phyloP scores from a whole-genome alignment of 2,113 vertebrate genomes.

The Ginglymostoma cirratum region DNA sequence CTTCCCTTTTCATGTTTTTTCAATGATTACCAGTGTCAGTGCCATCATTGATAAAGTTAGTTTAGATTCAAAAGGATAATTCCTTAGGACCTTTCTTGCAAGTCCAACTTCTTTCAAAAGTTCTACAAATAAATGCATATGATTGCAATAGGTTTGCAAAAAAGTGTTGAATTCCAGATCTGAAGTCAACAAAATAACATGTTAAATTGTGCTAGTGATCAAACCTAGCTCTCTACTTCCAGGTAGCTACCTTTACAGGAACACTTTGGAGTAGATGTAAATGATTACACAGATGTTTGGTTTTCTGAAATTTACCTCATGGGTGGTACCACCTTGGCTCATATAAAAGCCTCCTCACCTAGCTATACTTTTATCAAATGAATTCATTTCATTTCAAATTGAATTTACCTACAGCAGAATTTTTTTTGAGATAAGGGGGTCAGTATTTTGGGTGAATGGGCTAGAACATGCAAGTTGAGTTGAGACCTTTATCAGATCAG shows the following conservation, averaged over 20 bases:
- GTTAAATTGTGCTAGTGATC: neutral
- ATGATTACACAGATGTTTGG: neutral
- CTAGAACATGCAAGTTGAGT: too few species aligned
- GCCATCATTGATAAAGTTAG: neutral
- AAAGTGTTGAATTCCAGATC: neutral
- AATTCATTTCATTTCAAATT: too few species aligned
- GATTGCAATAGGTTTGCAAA: neutral
- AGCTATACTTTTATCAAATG: too few species aligned
- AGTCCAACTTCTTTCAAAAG: neutral
- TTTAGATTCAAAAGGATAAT: neutral
- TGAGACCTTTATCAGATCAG: too few species aligned
- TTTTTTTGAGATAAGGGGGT: too few species aligned
- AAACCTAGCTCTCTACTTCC: neutral
- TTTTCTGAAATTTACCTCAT: neutral
- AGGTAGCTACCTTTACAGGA: neutral
- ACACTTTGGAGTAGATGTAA: neutral
- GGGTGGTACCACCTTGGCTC: neutral
- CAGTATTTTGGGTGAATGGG: too few species aligned
- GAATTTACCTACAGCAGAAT: too few species aligned
- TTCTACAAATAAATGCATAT: neutral
- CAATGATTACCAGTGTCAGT: neutral
- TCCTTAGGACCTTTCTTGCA: neutral
- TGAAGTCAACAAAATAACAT: neutral
- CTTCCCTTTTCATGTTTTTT: neutral
- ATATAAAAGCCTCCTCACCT: neutral